phyloP scores from a whole-genome alignment of 2,113 vertebrate species.

The Petromus typicus region DNA sequence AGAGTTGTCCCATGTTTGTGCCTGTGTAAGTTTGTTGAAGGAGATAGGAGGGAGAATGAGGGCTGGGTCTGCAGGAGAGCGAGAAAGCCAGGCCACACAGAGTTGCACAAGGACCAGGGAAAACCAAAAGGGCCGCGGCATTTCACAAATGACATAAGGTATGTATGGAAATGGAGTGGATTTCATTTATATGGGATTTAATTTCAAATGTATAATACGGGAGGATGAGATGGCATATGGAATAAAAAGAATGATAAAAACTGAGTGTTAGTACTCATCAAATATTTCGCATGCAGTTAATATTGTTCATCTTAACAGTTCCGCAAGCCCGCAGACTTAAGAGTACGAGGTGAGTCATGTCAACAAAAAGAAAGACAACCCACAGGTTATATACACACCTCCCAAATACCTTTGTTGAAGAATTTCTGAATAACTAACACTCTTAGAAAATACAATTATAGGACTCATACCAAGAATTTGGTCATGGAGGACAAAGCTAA shows the following conservation, averaged over 20 bases:
- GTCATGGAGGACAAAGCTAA: not conserved
- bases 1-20: slow-evolving; percentile 92
- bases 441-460: not conserved
- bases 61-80: slow-evolving; percentile 90
- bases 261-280: slow-evolving; percentile 90
- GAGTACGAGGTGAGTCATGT: not conserved
- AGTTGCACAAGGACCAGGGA: slow-evolving; percentile 79
- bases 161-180: slow-evolving; percentile 83
- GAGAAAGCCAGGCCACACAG: slow-evolving; percentile 84
- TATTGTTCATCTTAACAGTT: slow-evolving; percentile 76
- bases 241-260: slow-evolving; percentile 89
- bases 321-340: slow-evolving; percentile 62
- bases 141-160: slow-evolving; percentile 84
- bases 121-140: slow-evolving; percentile 82
- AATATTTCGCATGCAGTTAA: slow-evolving; percentile 87
- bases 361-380: slow-evolving; percentile 74
- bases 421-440: slow-evolving; percentile 17
- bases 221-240: slow-evolving; percentile 85
- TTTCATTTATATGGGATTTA: slow-evolving; percentile 84
- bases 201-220: slow-evolving; percentile 82
- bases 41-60: slow-evolving; percentile 93
- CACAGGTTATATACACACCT: slow-evolving; percentile 58
- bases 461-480: not conserved
- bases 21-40: slow-evolving; percentile 95
- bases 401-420: not conserved